Evolutionary conservation across 2,113 vertebrate species (phyloP), one percentile per base, ranked within the genome.

Genomic region (Sinocyclocheilus maitianheensis): DNA sequence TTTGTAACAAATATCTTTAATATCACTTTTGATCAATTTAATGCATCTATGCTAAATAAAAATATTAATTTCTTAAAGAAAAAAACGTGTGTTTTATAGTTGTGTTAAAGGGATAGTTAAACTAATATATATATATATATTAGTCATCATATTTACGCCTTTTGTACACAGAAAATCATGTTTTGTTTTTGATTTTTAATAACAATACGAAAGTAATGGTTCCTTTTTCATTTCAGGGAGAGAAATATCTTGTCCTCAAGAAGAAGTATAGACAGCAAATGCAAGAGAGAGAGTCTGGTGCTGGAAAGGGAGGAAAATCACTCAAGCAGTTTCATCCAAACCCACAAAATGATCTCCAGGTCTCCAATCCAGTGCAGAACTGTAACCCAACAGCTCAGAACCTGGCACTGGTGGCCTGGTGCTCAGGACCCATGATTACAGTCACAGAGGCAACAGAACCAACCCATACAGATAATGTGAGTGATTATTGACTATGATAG

Each of bases 201-300:
- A 69, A 69, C 65, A 37, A 6, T n/a, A 24, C 26, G 2, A 22
- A n/a, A 11, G 4, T 46, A 48, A 76, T 51, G 46, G 22, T 13
- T 48, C 12, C 22, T 26, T 76, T 51, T 77, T 1, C 18, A 53
- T 81, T 22, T 16, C 89, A 96, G 95, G 94, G 95, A 0, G 95
- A 95, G 91, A 96, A 95, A 85, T 94, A 92, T 78, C 91, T 96
- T 4, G 83, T 94, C 62, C 92, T 96, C 3, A 95, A 95, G 91
- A 96, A 95, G 91, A 95, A 94, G 83, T 95, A 95, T 89, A 89
- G 90, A 43, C 94, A 93, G 71, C 86, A 90, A 84, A 89, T 95
- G 81, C 91, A 91, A 5, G 93, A 93, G 58, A 90, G 88, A n/a
- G 87, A 91, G 6, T 0, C 62, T 37, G 79, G 65, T 48, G 8